Evolutionary conservation across 2,888 invertebrate species (phyloP).

Genomic region (Lepidocyrtoides sp.): DNA sequence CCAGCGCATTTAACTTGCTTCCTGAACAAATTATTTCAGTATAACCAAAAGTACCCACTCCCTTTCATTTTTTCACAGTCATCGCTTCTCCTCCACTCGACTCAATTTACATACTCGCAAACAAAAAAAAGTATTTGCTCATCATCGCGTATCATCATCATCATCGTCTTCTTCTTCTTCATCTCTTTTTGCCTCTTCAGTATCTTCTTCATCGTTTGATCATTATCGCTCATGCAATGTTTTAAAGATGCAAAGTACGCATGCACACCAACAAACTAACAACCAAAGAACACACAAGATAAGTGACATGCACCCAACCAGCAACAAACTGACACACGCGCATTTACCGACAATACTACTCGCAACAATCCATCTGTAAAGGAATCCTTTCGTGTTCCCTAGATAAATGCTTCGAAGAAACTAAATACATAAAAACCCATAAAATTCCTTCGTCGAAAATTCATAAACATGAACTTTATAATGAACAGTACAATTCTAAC

Average conservation of each 20-base stretch:
- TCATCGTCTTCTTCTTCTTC: constrained; percentile 16
- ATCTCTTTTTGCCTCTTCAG: constrained; percentile 35
- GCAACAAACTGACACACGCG: not conserved
- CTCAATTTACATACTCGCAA: constrained; percentile 3
- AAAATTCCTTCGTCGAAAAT: constrained; percentile 9
- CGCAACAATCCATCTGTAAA: constrained; percentile 69
- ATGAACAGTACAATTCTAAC: not conserved
- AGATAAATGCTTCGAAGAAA: not conserved
- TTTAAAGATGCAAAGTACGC: constrained; percentile 18
- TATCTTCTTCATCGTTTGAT: constrained; percentile 56
- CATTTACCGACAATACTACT: constrained; percentile 7
- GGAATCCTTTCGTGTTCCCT: constrained; percentile 21
- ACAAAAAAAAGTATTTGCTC: constrained; percentile 50
- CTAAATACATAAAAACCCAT: constrained; percentile 12
- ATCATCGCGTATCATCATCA: constrained; percentile 63
- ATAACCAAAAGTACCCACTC: constrained; percentile 50
- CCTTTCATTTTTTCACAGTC: constrained; percentile 72
- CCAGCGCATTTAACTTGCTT: constrained; percentile 56
- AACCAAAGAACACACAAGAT: constrained; percentile 29
- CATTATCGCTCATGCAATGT: constrained; percentile 43
- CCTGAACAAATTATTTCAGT: constrained; percentile 65
- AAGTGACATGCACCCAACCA: constrained; percentile 35
- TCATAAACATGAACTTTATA: constrained; percentile 36
- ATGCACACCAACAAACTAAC: not conserved
- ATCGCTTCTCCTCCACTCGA: constrained; percentile 20